phyloP scores from a whole-genome alignment of 92 coral and sea anemone genomes.

The Epizoanthus ramosus region DNA sequence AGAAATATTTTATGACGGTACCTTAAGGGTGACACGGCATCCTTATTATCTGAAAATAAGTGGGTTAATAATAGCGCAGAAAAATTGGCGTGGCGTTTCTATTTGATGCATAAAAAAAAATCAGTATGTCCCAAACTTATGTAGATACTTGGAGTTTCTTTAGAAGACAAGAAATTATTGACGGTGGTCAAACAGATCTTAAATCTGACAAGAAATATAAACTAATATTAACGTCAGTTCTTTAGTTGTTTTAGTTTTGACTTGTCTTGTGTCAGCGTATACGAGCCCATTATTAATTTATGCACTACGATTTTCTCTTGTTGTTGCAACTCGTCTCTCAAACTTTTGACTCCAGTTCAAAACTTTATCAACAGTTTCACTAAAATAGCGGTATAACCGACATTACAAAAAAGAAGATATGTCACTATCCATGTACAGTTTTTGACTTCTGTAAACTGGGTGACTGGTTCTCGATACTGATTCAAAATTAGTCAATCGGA shows the following conservation, averaged over 20 bases:
- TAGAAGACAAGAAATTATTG: too few species aligned
- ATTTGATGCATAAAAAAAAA: too few species aligned
- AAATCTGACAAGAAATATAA: neutral
- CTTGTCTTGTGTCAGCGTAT: neutral
- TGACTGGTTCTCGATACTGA: constrained; percentile 1
- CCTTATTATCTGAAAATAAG: too few species aligned
- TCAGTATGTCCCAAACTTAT: too few species aligned
- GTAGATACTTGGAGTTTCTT: too few species aligned
- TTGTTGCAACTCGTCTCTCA: neutral
- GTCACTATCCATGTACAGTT: neutral
- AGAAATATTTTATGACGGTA: too few species aligned
- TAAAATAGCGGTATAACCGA: neutral
- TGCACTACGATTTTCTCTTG: constrained; percentile 2
- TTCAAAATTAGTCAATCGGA: constrained; percentile 30
- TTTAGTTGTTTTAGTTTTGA: neutral
- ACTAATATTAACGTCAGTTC: neutral
- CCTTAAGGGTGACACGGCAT: too few species aligned
- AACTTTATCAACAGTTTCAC: neutral
- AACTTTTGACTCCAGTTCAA: neutral
- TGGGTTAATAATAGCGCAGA: too few species aligned
- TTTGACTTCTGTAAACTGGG: neutral
- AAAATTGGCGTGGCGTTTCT: too few species aligned
- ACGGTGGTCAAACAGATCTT: neutral
- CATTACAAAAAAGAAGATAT: neutral
- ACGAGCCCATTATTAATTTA: constrained; percentile 19